Evolutionary conservation across 2,113 vertebrate genomes (phyloP), one percentile per base, ranked within the genome.

Genomic region (Copsychus sechellarum): DNA sequence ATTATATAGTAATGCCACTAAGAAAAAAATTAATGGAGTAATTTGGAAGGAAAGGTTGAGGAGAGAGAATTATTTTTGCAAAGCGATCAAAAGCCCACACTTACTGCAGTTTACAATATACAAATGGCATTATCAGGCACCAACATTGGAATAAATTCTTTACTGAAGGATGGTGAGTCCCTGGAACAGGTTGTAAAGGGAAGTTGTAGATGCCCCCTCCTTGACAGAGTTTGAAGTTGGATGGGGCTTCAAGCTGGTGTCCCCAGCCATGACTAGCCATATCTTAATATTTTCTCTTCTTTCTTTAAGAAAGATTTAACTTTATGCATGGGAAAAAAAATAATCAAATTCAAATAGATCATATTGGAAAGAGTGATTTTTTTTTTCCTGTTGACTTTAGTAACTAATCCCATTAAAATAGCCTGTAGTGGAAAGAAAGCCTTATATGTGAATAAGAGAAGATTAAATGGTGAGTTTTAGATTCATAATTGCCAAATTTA

Each of bases 61-160:
- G 28, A 40, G 36, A 48, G 34, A 34, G 33, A 93, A 77, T 50
- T 73, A 56, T 25, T 33, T 88, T 69, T 88, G 76, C 38, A 83
- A 86, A 77, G 21, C 0, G 0, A 58, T 72, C 7, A 50, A 58
- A 93, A 60, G 0, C 0, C 0, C 23, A 45, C 51, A 38, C 38
- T 57, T 73, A 21, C 29, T 73, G 72, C 43, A 48, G 18, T 73
- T 77, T 65, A 7, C 45, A 48, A 13, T 45, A 79, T 36, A 50
- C 40, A 86, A 77, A 84, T 54, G 56, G 21, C 58, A 71, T 78
- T 17, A 11, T 67, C 78, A 67, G 36, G 43, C 38, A 62, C 24
- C 71, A 70, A 31, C 26, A 42, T 58, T 45, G 33, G 60, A 58
- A 74, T 47, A 38, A 51, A 60, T 22, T 51, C 19, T n/a, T 81